These are phyloP conservation scores for Eudasyphora cyanicolor DNA, from an alignment of 2,888 invertebrate genomes.

Conservation along the genomic window DNA sequence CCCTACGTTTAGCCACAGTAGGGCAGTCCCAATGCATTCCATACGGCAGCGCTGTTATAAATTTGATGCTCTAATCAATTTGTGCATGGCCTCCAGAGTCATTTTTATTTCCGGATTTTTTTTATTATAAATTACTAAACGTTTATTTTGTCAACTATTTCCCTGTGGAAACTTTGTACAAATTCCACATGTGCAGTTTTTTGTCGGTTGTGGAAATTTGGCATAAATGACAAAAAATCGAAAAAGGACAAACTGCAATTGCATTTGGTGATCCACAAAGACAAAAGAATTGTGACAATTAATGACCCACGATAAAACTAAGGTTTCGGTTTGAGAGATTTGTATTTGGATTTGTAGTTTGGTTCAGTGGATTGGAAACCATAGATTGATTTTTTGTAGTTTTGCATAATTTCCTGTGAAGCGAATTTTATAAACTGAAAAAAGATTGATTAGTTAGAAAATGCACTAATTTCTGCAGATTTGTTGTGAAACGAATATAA, in stretches of 20 bases:
- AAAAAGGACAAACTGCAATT: not conserved
- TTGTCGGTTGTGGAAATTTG: not conserved
- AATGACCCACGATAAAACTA: not conserved
- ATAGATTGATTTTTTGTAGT: not conserved
- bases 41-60: not conserved
- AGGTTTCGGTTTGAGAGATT: not conserved
- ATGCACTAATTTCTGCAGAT: too few relatives aligned
- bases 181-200: slow-evolving; percentile 1
- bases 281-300: not conserved
- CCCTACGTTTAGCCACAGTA: not conserved
- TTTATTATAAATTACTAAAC: not conserved
- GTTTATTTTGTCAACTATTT: not conserved
- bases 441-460: too few relatives aligned
- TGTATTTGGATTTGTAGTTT: not conserved
- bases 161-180: not conserved
- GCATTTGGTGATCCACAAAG: not conserved
- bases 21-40: not conserved
- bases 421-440: too few relatives aligned
- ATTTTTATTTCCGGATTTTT: not conserved
- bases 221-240: too few relatives aligned
- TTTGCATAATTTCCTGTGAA: too few relatives aligned
- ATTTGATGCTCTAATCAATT: slow-evolving; percentile 15
- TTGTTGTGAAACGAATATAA: too few relatives aligned
- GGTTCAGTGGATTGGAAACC: not conserved
- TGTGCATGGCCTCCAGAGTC: not conserved